Evolutionary conservation across 1,140 invertebrate genomes (phyloP).

Genomic region (Pachyrhynchus sulphureomaculatus): DNA sequence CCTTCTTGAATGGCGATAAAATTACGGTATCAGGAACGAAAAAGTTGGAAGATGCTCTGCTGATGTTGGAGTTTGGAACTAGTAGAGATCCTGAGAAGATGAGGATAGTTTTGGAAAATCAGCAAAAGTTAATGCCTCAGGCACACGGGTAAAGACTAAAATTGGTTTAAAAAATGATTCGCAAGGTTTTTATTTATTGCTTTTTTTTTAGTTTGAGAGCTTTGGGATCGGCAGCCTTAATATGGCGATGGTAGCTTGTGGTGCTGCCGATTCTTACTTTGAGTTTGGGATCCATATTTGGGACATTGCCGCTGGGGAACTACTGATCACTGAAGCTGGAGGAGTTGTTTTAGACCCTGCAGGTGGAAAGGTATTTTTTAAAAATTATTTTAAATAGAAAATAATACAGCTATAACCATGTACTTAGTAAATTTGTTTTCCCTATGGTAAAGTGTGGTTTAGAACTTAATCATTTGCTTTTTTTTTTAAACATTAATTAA

Average conservation of each 20-base stretch:
- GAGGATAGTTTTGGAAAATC: constrained; percentile 74
- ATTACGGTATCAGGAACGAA: constrained; percentile 73
- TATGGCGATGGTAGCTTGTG: constrained; percentile 88
- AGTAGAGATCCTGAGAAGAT: constrained; percentile 74
- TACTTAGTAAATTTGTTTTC: too few relatives aligned
- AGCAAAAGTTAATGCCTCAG: constrained; percentile 65
- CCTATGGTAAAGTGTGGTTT: too few relatives aligned
- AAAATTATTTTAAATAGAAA: too few relatives aligned
- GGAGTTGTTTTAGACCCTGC: constrained; percentile 85
- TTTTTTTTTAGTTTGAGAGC: constrained; percentile 44
- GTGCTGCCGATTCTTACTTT: constrained; percentile 83
- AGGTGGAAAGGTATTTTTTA: constrained; percentile 64
- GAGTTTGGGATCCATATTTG: constrained; percentile 91
- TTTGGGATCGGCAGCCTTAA: constrained; percentile 88
- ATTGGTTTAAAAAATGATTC: too few relatives aligned
- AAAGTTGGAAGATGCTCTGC: constrained; percentile 73
- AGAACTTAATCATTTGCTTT: too few relatives aligned
- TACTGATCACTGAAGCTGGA: constrained; percentile 90
- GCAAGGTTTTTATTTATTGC: background rate
- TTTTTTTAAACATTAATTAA: too few relatives aligned
- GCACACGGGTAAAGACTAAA: constrained; percentile 72
- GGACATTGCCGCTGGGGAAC: constrained; percentile 84
- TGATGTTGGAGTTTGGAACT: constrained; percentile 84
- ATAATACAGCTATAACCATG: too few relatives aligned
- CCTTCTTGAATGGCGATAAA: constrained; percentile 79